These are phyloP conservation scores for Psilopsiagon aymara DNA, from an alignment of 2,113 vertebrate genomes.

Conservation along the genomic window DNA sequence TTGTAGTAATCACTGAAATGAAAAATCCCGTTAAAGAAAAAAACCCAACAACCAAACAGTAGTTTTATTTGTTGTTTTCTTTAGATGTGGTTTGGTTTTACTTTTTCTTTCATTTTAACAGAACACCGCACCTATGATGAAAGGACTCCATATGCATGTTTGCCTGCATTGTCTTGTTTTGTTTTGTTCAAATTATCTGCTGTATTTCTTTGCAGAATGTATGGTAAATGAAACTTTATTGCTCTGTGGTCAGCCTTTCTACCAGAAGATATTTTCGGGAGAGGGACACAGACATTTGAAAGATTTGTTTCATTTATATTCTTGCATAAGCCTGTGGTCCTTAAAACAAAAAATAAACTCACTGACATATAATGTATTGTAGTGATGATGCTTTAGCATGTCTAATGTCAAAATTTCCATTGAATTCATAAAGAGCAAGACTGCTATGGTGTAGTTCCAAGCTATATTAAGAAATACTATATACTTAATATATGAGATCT, in stretches of 20 bases:
- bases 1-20: background rate
- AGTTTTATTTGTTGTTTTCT: background rate
- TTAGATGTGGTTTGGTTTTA: background rate
- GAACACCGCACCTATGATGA: background rate
- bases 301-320: background rate
- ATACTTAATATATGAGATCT: background rate
- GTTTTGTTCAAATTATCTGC: background rate
- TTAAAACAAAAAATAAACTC: background rate
- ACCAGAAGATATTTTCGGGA: background rate
- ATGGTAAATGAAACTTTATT: background rate
- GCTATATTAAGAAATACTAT: background rate
- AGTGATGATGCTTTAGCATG: background rate
- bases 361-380: background rate
- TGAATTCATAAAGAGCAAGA: background rate
- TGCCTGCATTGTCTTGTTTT: background rate
- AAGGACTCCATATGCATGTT: background rate
- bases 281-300: background rate
- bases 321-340: background rate
- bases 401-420: background rate
- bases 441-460: background rate
- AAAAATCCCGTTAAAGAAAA: background rate
- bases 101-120: background rate
- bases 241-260: background rate
- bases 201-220: background rate
- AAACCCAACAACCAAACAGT: background rate